Conservation (phyloP, 2,797 vertebrate genomes). For the Lutjanus campechanus region DNA sequence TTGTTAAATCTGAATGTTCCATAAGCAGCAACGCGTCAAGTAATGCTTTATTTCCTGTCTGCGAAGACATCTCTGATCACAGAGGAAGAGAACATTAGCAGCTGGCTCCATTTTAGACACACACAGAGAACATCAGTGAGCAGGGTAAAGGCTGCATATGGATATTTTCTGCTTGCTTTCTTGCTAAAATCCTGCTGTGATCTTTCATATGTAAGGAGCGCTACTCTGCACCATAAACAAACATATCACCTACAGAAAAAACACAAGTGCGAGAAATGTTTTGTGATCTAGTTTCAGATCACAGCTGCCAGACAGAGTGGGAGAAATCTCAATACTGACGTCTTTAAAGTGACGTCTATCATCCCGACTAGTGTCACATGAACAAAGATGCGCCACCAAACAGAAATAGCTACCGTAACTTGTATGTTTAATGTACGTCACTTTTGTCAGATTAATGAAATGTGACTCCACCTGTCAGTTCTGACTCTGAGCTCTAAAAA, state of each 20-base stretch:
- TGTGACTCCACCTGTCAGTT: slow-evolving; percentile 1
- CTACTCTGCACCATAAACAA: slow-evolving; percentile 29
- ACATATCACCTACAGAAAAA: slow-evolving; percentile 8
- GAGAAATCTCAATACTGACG: slow-evolving; percentile 2
- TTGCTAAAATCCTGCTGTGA: slow-evolving; percentile 38
- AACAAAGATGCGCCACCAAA: background rate
- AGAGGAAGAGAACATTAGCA: slow-evolving; percentile 48
- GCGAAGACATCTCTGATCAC: slow-evolving; percentile 34
- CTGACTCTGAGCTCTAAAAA: slow-evolving; percentile 2
- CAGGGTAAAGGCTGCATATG: slow-evolving; percentile 31
- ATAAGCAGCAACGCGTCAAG: slow-evolving; percentile 18
- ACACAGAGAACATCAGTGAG: slow-evolving; percentile 17
- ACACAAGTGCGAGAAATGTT: slow-evolving; percentile 10
- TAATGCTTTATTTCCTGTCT: slow-evolving; percentile 20
- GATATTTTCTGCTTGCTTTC: slow-evolving; percentile 29
- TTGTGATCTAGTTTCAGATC: slow-evolving; percentile 24
- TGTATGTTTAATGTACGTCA: background rate
- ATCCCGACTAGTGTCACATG: background rate
- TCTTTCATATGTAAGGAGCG: slow-evolving; percentile 19
- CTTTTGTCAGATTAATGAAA: background rate
- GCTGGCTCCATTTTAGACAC: slow-evolving; percentile 56
- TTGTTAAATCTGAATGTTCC: slow-evolving; percentile 23
- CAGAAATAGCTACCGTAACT: background rate
- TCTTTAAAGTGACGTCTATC: background rate
- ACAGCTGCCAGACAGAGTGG: slow-evolving; percentile 3